A percentile compares a stretch with the other conserved stretches of the same genome.
Evolutionary conservation across 2,888 invertebrate species (phyloP).

Genomic region (Salticus scenicus): DNA sequence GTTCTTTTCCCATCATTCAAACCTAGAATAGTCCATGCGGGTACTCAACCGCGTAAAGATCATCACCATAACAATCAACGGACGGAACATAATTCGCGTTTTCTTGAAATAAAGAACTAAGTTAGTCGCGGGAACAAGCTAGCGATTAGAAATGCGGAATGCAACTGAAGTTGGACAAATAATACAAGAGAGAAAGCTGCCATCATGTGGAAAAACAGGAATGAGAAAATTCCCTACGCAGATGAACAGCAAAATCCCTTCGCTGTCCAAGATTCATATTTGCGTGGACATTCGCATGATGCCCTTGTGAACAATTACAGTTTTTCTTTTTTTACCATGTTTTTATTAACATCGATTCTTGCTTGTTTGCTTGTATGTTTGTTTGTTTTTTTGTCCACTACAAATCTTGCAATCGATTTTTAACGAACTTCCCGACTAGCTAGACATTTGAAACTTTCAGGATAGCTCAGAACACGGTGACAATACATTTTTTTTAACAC

Average conservation of each 20-base stretch:
- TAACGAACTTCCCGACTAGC: too few relatives aligned
- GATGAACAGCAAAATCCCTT: slow-evolving; percentile 53
- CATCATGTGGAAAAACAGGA: slow-evolving; percentile 38
- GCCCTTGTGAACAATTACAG: slow-evolving; percentile 32
- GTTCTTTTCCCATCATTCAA: background rate
- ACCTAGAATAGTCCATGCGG: background rate
- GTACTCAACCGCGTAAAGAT: slow-evolving; percentile 13
- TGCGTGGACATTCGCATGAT: slow-evolving; percentile 18
- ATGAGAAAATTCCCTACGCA: slow-evolving; percentile 53
- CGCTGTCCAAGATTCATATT: background rate
- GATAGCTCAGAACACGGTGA: too few relatives aligned
- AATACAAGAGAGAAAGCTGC: background rate
- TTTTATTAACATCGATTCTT: too few relatives aligned
- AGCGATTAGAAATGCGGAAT: slow-evolving; percentile 56
- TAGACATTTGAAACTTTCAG: too few relatives aligned
- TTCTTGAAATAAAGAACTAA: background rate
- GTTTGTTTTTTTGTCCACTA: too few relatives aligned
- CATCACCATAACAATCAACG: slow-evolving; percentile 25
- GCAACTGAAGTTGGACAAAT: slow-evolving; percentile 43
- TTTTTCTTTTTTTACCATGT: background rate
- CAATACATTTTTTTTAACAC: too few relatives aligned
- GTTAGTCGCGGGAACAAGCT: slow-evolving; percentile 22
- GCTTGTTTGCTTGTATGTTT: too few relatives aligned
- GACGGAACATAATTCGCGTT: slow-evolving; percentile 38
- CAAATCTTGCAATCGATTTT: too few relatives aligned